Base-by-base conservation (phyloP, 2,113 vertebrate genomes). In the Pyrgilauda ruficollis region DNA sequence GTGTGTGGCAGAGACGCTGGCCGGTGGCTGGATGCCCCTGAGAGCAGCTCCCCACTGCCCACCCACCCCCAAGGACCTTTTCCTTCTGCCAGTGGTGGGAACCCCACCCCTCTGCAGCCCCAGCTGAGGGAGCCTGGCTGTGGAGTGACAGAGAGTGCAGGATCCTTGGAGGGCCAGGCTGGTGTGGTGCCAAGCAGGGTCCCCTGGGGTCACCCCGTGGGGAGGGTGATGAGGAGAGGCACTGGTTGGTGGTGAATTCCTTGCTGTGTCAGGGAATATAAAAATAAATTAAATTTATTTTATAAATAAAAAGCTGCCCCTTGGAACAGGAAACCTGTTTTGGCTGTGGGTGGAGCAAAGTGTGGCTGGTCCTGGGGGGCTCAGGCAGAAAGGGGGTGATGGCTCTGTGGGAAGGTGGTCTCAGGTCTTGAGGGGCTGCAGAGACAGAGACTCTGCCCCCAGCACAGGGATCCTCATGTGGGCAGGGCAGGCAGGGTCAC, bases 341-440 rank as follows among this genome's bases (percentile, higher is more conserved):
- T 11, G 62, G 37, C 47, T 62, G 68, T 1, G 9, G 56, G 23
- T 22, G 56, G 43, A 53, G 23, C 0, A 1, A 61, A 66, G 14
- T 2, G 2, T 0, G 11, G 11, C 19, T 5, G 26, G 46, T 46
- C 46, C 46, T 0, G 0, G 44, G 44, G 73, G 31, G 15, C 46
- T 77, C 23, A 3, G 3, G 17, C 3, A 39, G 43, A 20, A 20
- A 1, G 6, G 43, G 26, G 49, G 19, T 22, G 33, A 11, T 2
- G 8, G 13, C 8, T 41, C 70, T 24, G 13, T 1, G 24, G 68
- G 37, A 58, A 6, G 30, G 78, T 6, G 73, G 37, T 35, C 47
- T 19, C 58, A 9, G 58, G 70, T 37, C 28, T 23, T 2, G 2
- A 31, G 61, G 44, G 22, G 50, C 58, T 10, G 3, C 46, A 37